Base-by-base conservation (phyloP, 1,140 invertebrate species). In the Meloidogyne hapla region DNA sequence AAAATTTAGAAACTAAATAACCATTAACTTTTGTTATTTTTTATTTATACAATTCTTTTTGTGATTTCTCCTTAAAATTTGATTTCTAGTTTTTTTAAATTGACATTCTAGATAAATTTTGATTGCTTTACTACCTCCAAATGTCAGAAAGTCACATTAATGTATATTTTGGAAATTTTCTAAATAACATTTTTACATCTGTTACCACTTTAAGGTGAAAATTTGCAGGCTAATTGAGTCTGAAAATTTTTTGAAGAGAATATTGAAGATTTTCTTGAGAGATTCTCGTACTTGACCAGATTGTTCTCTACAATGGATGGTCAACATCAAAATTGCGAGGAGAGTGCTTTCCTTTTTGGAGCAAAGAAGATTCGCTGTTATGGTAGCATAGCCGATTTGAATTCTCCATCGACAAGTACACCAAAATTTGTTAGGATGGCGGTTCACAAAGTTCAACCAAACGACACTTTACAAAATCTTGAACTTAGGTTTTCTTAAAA, bases 261-360 rank as follows among this genome's bases (percentile, higher is more conserved):
- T 45, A 26, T 45, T 18, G 48, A 25, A 56, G 9, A 56, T 48
- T 28, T n/a, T 18, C 4, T 33, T 33, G 4, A 33, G n/a, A n/a
- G n/a, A n/a, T n/a, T 33, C 33, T 33, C 33, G 33, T 8, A 33
- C 33, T 33, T 33, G 33, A 8, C 9, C 9, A 33, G 48, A 15
- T 25, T 68, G 8, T 25, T 5, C 8, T 21, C 13, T 28, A 12
- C 23, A 21, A 75, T 69, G 74, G 66, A 56, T 56, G 48, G 0
- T 56, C 48, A 21, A n/a, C 8, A 56, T 26, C 74, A 75, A 45
- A 42, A 18, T 21, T 45, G 23, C 56, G 77, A 80, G 62, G 79
- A 80, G 67, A 38, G 76, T 56, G 74, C 79, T 26, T 80, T 80
- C 65, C 33, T 80, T 25, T 80, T 79, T 72, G 79, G 79, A 28